Percentiles rank a stretch among this genome's conserved stretches.
Conservation (phyloP, 2,113 vertebrate genomes). For the Boulengerochromis microlepis region DNA sequence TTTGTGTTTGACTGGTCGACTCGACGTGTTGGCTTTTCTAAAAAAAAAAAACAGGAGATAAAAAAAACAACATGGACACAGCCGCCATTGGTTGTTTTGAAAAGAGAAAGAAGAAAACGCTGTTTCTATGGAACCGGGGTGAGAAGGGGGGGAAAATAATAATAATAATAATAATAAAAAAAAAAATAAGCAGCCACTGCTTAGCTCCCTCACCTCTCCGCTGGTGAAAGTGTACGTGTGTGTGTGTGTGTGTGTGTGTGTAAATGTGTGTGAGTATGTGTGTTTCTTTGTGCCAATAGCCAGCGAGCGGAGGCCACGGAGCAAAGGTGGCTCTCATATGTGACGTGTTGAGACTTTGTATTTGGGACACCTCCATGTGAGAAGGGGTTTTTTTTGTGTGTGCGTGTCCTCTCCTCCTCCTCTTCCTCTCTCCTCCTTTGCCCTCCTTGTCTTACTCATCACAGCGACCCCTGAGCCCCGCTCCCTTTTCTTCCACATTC, state of each 20-base stretch:
- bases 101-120: slow-evolving; percentile 43
- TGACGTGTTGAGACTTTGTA: slow-evolving; percentile 69
- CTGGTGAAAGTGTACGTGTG: slow-evolving; percentile 26
- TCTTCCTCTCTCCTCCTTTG: slow-evolving; percentile 6
- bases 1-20: slow-evolving; percentile 58
- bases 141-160: background rate
- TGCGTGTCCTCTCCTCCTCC: slow-evolving; percentile 32
- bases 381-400: slow-evolving; percentile 56
- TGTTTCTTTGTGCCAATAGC: slow-evolving; percentile 65
- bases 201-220: slow-evolving; percentile 30
- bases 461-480: slow-evolving; percentile 3
- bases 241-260: background rate
- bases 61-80: background rate
- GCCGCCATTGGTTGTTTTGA: slow-evolving; percentile 32
- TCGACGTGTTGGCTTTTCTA: slow-evolving; percentile 2
- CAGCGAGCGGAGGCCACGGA: slow-evolving; percentile 38
- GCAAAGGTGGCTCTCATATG: slow-evolving; percentile 43
- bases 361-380: slow-evolving; percentile 61
- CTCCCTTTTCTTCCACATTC: background rate
- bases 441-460: slow-evolving; percentile 34
- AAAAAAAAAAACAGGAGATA: background rate
- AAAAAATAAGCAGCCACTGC: slow-evolving; percentile 4
- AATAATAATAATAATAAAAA: background rate
- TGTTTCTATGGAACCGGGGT: slow-evolving; percentile 28
- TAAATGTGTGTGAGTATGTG: slow-evolving; percentile 2